phyloP scores from a whole-genome alignment of 2,797 vertebrate species.

The Gymnocypris eckloni region DNA sequence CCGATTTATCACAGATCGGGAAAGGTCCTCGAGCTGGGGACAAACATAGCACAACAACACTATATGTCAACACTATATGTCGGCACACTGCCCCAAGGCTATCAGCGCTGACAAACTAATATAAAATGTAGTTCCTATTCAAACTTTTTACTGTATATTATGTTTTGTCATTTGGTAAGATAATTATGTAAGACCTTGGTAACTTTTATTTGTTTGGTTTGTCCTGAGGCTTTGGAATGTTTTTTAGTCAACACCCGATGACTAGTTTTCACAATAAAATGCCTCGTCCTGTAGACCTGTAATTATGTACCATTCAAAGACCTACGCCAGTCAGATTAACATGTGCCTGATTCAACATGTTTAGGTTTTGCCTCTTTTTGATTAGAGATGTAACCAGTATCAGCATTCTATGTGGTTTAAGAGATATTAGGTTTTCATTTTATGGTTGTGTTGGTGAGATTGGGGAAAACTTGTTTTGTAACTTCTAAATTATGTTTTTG shows the following conservation, averaged over 20 bases:
- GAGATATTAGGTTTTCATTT: neutral
- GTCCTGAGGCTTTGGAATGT: neutral
- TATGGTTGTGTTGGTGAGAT: neutral
- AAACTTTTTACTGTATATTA: neutral
- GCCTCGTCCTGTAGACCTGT: conserved; percentile 32
- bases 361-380: conserved; percentile 38
- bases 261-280: conserved; percentile 32
- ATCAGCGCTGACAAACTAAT: neutral
- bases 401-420: neutral
- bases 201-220: conserved; percentile 18
- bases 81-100: neutral
- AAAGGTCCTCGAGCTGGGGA: too few species aligned
- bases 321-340: conserved; percentile 24
- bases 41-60: too few species aligned
- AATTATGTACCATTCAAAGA: conserved; percentile 47
- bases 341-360: conserved; percentile 49
- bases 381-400: neutral
- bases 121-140: neutral
- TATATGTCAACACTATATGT: too few species aligned
- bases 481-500: conserved; percentile 1
- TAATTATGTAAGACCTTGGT: neutral
- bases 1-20: too few species aligned
- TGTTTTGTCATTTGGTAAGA: neutral
- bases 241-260: conserved; percentile 6
- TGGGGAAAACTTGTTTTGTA: conserved; percentile 8